Percentiles rank a stretch among this genome's conserved stretches.
Conservation (phyloP, 2,888 invertebrate genomes). For the Archips crataeganus region DNA sequence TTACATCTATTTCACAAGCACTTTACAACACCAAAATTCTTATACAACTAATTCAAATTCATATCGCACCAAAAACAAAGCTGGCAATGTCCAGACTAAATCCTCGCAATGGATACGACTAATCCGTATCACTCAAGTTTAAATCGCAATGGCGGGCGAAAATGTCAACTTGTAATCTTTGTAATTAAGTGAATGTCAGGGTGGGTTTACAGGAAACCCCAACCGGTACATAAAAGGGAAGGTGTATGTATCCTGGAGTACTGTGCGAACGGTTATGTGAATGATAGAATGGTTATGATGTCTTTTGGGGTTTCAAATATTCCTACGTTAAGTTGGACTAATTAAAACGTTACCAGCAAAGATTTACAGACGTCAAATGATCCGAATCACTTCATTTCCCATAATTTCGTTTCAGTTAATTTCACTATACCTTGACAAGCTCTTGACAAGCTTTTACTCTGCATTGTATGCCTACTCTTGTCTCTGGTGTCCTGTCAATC, state of each 20-base stretch:
- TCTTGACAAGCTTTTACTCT: too few relatives aligned
- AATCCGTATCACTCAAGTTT: constrained; percentile 80
- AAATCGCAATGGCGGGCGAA: constrained; percentile 73
- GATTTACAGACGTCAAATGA: too few relatives aligned
- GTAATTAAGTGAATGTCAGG: constrained; percentile 84
- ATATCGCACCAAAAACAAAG: constrained; percentile 48
- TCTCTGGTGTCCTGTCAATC: too few relatives aligned
- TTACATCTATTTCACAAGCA: not conserved
- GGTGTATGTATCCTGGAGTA: not conserved
- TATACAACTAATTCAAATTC: constrained; percentile 24
- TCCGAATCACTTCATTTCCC: too few relatives aligned
- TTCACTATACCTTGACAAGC: too few relatives aligned
- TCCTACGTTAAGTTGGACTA: too few relatives aligned
- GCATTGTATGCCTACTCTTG: too few relatives aligned
- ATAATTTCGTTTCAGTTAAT: too few relatives aligned
- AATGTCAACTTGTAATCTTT: constrained; percentile 84
- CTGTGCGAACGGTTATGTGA: not conserved
- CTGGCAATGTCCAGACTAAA: constrained; percentile 30
- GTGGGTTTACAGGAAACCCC: constrained; percentile 56
- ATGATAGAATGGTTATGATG: not conserved
- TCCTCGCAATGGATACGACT: constrained; percentile 58
- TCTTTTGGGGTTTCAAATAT: not conserved
- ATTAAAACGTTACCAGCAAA: too few relatives aligned
- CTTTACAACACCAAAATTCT: not conserved
- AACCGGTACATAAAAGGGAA: not conserved